Evolutionary conservation across 2,113 vertebrate species (phyloP).

Genomic region (Nothoprocta perdicaria): DNA sequence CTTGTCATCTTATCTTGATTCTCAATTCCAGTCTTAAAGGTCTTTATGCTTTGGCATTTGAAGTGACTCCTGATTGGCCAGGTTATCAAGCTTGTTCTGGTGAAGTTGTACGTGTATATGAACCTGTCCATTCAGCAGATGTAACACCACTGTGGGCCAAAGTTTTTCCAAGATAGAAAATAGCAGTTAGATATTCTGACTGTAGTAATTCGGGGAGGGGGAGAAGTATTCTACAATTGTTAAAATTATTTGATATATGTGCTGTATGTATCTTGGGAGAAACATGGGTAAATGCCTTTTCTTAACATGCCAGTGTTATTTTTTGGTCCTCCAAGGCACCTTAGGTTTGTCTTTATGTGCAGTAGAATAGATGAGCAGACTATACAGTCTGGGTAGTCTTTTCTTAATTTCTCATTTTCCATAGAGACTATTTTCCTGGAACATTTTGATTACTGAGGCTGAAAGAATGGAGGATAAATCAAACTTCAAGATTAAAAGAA

Average conservation of each 20-base stretch:
- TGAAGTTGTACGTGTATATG: neutral
- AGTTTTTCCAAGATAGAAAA: neutral
- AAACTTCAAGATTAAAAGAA: constrained; percentile 23
- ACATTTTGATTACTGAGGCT: constrained; percentile 3
- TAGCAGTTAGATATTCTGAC: neutral
- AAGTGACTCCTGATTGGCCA: neutral
- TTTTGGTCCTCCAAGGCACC: neutral
- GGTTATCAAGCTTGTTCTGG: neutral
- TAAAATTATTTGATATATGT: neutral
- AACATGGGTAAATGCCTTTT: neutral
- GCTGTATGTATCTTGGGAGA: neutral
- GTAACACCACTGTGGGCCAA: neutral
- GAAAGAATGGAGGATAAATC: constrained; percentile 18
- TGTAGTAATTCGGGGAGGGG: neutral
- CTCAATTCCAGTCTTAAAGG: neutral
- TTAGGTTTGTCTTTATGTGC: neutral
- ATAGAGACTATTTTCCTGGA: neutral
- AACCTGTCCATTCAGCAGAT: neutral
- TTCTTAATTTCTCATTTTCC: constrained; percentile 14
- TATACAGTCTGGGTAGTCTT: neutral
- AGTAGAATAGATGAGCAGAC: neutral
- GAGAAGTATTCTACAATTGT: neutral
- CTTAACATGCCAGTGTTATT: neutral
- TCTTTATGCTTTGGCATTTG: neutral
- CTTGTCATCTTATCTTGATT: neutral